A percentile compares a stretch with the other conserved stretches of the same genome.
These are phyloP conservation scores for Ceraclea dissimilis DNA, from an alignment of 2,888 invertebrate species.

Conservation along the genomic window DNA sequence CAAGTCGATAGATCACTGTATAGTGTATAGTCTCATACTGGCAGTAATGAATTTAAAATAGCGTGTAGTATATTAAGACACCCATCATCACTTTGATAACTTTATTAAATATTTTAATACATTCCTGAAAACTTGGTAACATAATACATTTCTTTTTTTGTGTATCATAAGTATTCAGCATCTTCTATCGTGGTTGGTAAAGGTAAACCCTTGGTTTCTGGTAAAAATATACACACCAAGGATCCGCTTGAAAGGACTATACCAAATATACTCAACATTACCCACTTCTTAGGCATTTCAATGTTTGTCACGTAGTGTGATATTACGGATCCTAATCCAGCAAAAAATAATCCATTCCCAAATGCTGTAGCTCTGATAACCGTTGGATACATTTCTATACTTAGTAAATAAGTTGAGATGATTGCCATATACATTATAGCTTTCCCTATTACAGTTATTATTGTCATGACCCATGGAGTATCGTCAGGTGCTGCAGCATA, in stretches of 20 bases:
- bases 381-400: background rate
- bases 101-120: too few species aligned
- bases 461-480: background rate
- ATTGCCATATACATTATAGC: background rate
- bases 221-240: background rate
- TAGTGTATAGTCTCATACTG: too few species aligned
- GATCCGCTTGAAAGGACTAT: background rate
- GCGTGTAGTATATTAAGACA: too few species aligned
- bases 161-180: too few species aligned
- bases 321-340: background rate
- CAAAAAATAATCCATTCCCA: background rate
- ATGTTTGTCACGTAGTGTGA: background rate
- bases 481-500: constrained; percentile 33
- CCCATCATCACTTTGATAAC: too few species aligned
- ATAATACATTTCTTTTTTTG: too few species aligned
- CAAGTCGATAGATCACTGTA: too few species aligned
- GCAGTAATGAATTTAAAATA: too few species aligned
- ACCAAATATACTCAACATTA: background rate
- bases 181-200: background rate
- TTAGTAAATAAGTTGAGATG: background rate
- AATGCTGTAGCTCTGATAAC: background rate
- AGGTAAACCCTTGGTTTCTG: background rate
- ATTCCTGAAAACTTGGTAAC: too few species aligned
- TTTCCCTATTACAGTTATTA: background rate
- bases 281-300: background rate